phyloP scores from a whole-genome alignment of 2,888 invertebrate species.

The Tridacna gigas region DNA sequence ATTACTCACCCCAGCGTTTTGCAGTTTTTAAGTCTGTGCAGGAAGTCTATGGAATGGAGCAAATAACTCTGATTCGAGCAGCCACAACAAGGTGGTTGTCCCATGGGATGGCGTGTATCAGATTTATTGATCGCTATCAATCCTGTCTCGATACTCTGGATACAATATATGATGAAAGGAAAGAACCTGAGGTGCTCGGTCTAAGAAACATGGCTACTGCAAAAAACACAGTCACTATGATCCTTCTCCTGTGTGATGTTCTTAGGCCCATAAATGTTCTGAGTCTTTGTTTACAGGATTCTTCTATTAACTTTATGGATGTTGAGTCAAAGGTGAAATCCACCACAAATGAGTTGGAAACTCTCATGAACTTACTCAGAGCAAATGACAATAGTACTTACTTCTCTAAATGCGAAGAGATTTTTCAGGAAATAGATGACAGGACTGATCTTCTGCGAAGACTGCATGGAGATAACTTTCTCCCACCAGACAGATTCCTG shows the following conservation, averaged over 20 bases:
- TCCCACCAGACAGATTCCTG: conserved; percentile 30
- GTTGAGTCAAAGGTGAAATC: conserved; percentile 21
- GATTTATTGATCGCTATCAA: conserved; percentile 6
- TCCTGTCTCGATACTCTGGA: conserved; percentile 39
- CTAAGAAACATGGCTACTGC: conserved; percentile 6
- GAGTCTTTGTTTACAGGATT: conserved; percentile 28
- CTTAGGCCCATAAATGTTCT: conserved; percentile 37
- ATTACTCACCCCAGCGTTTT: conserved; percentile 38
- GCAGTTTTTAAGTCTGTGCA: conserved; percentile 45
- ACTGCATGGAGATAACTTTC: conserved; percentile 3
- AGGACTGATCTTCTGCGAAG: conserved; percentile 37
- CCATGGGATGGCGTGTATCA: conserved; percentile 34
- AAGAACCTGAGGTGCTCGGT: conserved; percentile 40
- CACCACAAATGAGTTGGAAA: conserved; percentile 12
- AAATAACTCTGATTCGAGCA: conserved; percentile 40
- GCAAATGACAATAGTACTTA: conserved; percentile 5
- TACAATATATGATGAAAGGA: conserved; percentile 31
- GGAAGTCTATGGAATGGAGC: conserved; percentile 35
- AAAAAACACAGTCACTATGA: conserved; percentile 35
- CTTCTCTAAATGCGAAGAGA: conserved; percentile 20
- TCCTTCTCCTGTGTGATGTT: conserved; percentile 39
- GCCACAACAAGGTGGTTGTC: conserved; percentile 57
- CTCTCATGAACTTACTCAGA: not conserved
- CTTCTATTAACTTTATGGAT: conserved; percentile 36
- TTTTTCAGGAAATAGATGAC: conserved; percentile 46